Base-by-base conservation (phyloP, 2,888 invertebrate genomes). In the Agriopis marginaria region DNA sequence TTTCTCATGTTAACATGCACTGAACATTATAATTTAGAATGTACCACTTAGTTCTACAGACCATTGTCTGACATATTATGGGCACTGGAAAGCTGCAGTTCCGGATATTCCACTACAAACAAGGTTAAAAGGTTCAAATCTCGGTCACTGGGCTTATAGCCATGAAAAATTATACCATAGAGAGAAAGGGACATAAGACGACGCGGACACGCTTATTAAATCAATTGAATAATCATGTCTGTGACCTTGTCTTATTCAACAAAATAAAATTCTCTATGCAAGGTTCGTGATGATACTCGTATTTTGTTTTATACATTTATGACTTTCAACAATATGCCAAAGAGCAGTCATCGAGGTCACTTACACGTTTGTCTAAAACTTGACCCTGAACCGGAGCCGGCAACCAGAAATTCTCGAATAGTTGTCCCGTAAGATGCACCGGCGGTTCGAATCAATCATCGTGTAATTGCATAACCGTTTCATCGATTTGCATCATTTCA, bases 1-100 rank as follows among this genome's bases (percentile, higher is more conserved):
- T 89, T 90, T 89, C 90, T 84, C 86, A 74, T 79, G 80, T 81
- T 73, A 66, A 70, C 72, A 72, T 56, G 68, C 69, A 65, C 51
- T 40, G 56, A 66, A 50, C 63, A 68, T 51, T 50, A 64, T 60
- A 17, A 49, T 66, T 44, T 11, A 49, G 55, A 32, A 47, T 62
- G 47, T 10, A 47, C 54, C n/a, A n/a, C n/a, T n/a, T n/a, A n/a
- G n/a, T 68, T 40, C 14, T 59, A 60, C 49, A 32, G 39, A 59
- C 44, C 39, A 72, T 69, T 71, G 73, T 73, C 66, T 70, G 60
- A 62, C 58, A 70, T 63, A 69, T 66, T 68, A 60, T 62, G 47
- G 23, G n/a, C 23, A 63, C 49, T 70, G 66, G 72, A 68, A 72
- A 72, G 71, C 68, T 66, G 63, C 59, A 63, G 71, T 76, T 74